Evolutionary conservation across 2,888 invertebrate genomes (phyloP), one percentile per base, ranked within the genome.

Genomic region (Oxystoma pomonae): DNA sequence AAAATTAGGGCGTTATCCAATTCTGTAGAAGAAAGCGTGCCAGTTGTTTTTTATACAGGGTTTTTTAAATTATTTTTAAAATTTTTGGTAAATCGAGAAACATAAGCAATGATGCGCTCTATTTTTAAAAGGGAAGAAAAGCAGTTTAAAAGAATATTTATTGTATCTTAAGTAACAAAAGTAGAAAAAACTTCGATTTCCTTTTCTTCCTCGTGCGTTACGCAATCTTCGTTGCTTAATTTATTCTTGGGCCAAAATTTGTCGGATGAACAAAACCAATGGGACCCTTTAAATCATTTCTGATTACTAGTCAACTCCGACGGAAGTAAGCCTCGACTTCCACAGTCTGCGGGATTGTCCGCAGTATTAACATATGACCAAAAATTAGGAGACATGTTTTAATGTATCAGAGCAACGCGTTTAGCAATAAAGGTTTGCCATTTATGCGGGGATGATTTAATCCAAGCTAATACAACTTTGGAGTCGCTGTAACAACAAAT

Each of bases 341-440:
- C n/a, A n/a, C n/a, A n/a, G n/a, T n/a, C n/a, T n/a, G n/a, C n/a
- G n/a, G n/a, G n/a, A n/a, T n/a, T n/a, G n/a, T n/a, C n/a, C n/a
- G n/a, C n/a, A n/a, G n/a, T n/a, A n/a, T n/a, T n/a, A n/a, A n/a
- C n/a, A n/a, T n/a, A n/a, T n/a, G n/a, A n/a, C n/a, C n/a, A n/a
- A n/a, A n/a, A n/a, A n/a, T n/a, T n/a, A n/a, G n/a, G n/a, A n/a
- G 60, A 21, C n/a, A n/a, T n/a, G n/a, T n/a, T n/a, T n/a, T n/a
- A n/a, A n/a, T 66, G 65, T 20, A 59, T 60, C 12, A 66, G 16
- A 20, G 56, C 22, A 12, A 63, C 65, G 2, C 67, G 65, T 58
- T 67, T 67, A 16, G 58, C 60, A 16, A 67, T 59, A 60, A 66
- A 66, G 35, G 58, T 62, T 51, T 66, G 58, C 65, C 67, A 67